Evolutionary conservation across 2,113 vertebrate genomes (phyloP), one percentile per base, ranked within the genome.

Genomic region (Microcebus tavaratra): DNA sequence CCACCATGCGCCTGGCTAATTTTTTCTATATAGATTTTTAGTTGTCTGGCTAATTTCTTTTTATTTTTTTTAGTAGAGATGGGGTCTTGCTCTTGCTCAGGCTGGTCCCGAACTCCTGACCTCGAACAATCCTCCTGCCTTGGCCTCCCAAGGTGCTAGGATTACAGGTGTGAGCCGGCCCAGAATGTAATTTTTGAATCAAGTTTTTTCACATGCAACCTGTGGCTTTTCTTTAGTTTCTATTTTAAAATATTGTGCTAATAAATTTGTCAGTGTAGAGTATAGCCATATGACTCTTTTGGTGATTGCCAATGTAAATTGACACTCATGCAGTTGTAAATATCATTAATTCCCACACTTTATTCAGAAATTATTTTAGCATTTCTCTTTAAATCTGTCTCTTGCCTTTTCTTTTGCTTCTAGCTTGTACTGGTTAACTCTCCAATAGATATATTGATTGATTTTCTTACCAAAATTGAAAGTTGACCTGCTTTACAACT

Each of bases 181-280:
- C 11, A 81, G 57, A 83, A 23, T 63, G 1, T 78, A 63, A 68
- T 59, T 83, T 95, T 67, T 55, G 39, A 85, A n/a, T 96, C 23
- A 31, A 7, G n/a, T 36, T 81, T 85, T 95, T 92, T 73, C 8
- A 72, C 3, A 31, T 90, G 5, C 6, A 76, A 4, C 36, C 55
- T 57, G 25, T 70, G 55, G 18, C 61, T 89, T 73, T 90, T 80
- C 27, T 96, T 88, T 90, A n/a, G 18, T 91, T 96, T 88, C 42
- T 67, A 1, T 86, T 78, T 88, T 90, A 85, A 91, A 76, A 76
- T 83, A 45, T 8, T 79, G 18, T 84, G 15, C 59, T 42, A 45
- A 31, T 59, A 65, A 88, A 42, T 76, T 95, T 87, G 13, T 72
- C 36, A 67, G 0, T 82, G 29, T 18, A 45, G 34, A 78, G 0